phyloP scores from a whole-genome alignment of 2,888 invertebrate species.

The Epinotia brunnichana region DNA sequence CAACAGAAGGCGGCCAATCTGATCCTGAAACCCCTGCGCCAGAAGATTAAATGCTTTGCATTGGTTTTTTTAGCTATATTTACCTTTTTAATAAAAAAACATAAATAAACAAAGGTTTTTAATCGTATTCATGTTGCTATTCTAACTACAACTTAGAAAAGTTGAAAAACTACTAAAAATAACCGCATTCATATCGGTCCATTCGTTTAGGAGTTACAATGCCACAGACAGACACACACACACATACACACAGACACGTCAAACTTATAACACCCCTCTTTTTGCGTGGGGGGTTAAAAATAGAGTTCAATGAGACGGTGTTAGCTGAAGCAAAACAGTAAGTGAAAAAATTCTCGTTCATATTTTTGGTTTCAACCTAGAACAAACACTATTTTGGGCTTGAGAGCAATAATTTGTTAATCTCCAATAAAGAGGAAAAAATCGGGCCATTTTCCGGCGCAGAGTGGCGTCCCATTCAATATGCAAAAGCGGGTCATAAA shows the following conservation, averaged over 20 bases:
- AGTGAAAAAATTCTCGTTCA: neutral
- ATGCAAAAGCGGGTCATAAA: slow-evolving; percentile 69
- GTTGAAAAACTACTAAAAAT: too few species aligned
- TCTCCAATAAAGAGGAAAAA: slow-evolving; percentile 51
- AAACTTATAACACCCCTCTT: too few species aligned
- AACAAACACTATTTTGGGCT: neutral
- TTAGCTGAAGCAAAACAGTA: neutral
- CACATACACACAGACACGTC: too few species aligned
- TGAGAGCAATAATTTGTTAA: slow-evolving; percentile 48
- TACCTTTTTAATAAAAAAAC: neutral
- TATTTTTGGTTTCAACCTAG: neutral
- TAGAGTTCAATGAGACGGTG: too few species aligned
- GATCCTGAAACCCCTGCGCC: slow-evolving; percentile 26
- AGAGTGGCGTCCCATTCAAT: slow-evolving; percentile 55
- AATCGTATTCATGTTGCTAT: too few species aligned
- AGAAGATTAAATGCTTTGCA: slow-evolving; percentile 1
- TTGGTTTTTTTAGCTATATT: neutral
- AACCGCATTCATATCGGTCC: too few species aligned
- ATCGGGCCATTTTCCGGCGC: slow-evolving; percentile 56
- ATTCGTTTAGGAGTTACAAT: too few species aligned
- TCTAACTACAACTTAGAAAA: too few species aligned
- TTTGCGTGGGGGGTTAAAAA: too few species aligned
- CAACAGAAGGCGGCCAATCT: slow-evolving; percentile 3
- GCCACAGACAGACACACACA: too few species aligned
- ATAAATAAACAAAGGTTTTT: neutral